These are phyloP conservation scores for Polyergus mexicanus DNA, from an alignment of 1,140 invertebrate genomes.

Conservation along the genomic window DNA sequence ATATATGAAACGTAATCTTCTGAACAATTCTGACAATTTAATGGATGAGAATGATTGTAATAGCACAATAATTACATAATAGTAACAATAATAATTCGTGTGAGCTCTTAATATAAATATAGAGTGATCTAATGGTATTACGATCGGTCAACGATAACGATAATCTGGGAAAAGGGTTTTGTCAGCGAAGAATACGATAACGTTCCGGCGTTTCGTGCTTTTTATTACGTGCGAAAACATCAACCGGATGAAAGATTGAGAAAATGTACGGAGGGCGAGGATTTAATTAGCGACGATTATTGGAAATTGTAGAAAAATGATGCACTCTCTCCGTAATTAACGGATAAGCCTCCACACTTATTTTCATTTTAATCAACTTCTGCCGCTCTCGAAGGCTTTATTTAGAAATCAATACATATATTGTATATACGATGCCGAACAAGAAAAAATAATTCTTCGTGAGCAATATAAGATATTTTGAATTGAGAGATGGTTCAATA, in stretches of 20 bases:
- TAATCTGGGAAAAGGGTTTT: constrained; percentile 7
- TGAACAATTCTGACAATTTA: not conserved
- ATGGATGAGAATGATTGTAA: not conserved
- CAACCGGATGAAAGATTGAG: not conserved
- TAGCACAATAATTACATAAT: not conserved
- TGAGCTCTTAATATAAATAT: constrained; percentile 4
- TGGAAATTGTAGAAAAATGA: not conserved
- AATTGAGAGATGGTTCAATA: not conserved
- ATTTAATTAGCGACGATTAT: constrained; percentile 31
- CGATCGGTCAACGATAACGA: not conserved
- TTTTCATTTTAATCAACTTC: constrained; percentile 15
- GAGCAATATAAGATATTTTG: not conserved
- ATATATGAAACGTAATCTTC: not conserved
- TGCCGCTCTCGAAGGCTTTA: not conserved
- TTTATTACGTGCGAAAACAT: not conserved
- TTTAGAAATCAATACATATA: constrained; percentile 21
- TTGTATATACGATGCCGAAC: not conserved
- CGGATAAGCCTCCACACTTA: not conserved
- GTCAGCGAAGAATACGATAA: not conserved
- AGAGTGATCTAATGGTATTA: not conserved
- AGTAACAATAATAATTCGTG: not conserved
- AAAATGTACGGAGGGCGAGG: too few species aligned
- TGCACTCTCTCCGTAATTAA: constrained; percentile 4
- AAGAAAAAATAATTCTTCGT: constrained; percentile 1
- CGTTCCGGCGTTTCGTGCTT: not conserved